These are phyloP conservation scores for Rhorus exstirpatorius DNA, from an alignment of 2,888 invertebrate genomes.

Conservation along the genomic window DNA sequence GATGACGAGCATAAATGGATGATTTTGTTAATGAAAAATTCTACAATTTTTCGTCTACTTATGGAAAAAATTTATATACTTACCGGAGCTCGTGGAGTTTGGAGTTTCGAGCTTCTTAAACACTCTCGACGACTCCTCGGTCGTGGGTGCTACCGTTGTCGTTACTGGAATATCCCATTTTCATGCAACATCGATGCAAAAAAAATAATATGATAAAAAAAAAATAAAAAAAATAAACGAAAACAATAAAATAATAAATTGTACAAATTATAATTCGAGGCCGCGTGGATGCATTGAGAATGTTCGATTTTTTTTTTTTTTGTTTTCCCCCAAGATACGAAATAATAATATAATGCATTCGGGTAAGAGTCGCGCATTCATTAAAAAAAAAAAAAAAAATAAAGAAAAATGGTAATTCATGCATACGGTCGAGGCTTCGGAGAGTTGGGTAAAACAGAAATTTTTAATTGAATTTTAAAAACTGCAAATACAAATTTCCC, in stretches of 20 bases:
- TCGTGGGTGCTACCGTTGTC: constrained; percentile 82
- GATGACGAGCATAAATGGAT: too few species aligned
- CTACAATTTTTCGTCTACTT: too few species aligned
- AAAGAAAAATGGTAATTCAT: background rate
- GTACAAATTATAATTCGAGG: constrained; percentile 49
- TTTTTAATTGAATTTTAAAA: too few species aligned
- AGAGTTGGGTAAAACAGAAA: background rate
- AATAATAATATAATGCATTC: constrained; percentile 31
- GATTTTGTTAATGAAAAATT: too few species aligned
- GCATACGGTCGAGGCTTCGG: too few species aligned
- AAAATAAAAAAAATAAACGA: constrained; percentile 60
- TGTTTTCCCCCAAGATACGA: too few species aligned
- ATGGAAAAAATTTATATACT: too few species aligned
- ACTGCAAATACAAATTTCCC: too few species aligned
- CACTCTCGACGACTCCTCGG: constrained; percentile 78
- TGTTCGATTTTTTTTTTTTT: constrained; percentile 17
- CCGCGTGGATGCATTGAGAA: constrained; percentile 29
- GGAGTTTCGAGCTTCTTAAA: constrained; percentile 81
- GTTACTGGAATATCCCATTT: constrained; percentile 83
- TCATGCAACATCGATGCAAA: constrained; percentile 85
- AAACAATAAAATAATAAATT: constrained; percentile 72
- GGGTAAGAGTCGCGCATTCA: constrained; percentile 28
- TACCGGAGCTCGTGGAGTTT: constrained; percentile 78
- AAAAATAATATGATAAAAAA: constrained; percentile 77
- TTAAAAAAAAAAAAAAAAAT: constrained; percentile 25